Conservation (phyloP, 2,888 invertebrate genomes). For the Conchocele bisecta region DNA sequence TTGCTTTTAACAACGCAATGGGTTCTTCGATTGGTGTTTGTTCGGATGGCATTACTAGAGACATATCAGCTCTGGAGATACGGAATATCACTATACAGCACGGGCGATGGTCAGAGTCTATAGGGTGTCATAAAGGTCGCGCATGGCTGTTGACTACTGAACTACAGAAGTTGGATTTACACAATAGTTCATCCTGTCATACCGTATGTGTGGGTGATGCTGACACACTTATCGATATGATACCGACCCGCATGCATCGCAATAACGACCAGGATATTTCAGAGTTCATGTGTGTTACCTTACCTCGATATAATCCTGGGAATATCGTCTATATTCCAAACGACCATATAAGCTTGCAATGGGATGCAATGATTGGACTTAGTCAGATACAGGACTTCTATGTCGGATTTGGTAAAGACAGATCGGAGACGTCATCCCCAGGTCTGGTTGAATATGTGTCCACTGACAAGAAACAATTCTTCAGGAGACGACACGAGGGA, state of each 20-base stretch:
- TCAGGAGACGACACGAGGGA: conserved; percentile 44
- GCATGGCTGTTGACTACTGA: conserved; percentile 47
- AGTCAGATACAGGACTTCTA: conserved; percentile 56
- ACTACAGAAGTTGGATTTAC: conserved; percentile 34
- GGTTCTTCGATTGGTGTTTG: conserved; percentile 64
- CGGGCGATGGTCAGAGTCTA: conserved; percentile 38
- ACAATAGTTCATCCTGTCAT: conserved; percentile 8
- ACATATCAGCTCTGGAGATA: conserved; percentile 53
- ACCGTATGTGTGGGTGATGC: conserved; percentile 8
- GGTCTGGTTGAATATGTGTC: conserved; percentile 44
- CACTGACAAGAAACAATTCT: conserved; percentile 35
- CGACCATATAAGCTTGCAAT: conserved; percentile 50
- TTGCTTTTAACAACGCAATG: conserved; percentile 70
- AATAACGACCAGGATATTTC: conserved; percentile 16
- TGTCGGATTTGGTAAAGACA: conserved; percentile 52
- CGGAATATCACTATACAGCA: conserved; percentile 47
- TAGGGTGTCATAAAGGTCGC: conserved; percentile 44
- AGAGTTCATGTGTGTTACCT: conserved; percentile 22
- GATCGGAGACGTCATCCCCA: conserved; percentile 12
- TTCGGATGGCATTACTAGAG: conserved; percentile 67
- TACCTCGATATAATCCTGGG: conserved; percentile 1
- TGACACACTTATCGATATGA: not conserved
- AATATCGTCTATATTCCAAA: conserved; percentile 50
- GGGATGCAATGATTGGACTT: conserved; percentile 44
- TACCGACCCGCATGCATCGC: conserved; percentile 3